Base-by-base conservation (phyloP, 2,888 invertebrate genomes). In the Harmothoe impar region DNA sequence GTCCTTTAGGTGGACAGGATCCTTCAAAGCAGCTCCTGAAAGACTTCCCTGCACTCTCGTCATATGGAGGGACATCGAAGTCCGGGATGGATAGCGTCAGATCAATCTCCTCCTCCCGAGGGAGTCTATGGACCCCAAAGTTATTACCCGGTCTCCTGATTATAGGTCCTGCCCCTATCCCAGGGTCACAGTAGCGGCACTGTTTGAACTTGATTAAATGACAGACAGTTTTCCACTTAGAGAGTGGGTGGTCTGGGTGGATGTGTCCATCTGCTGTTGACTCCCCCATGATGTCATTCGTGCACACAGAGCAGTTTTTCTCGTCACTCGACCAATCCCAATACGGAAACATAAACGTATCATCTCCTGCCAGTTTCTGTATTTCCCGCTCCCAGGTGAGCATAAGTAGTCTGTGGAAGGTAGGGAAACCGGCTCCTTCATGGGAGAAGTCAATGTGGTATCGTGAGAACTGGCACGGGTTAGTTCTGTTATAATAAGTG, bases 341-440 rank as follows among this genome's bases (percentile, higher is more conserved):
- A 86, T 90, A 90, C 0, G 90, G 90, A 31, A 90, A 90, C 68
- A 72, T 86, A 29, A 90, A 90, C 7, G 85, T 85, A 72, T 90
- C 90, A 31, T 90, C 90, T n/a, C 62, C 43, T 0, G 90, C 90
- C 3, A 90, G 72, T 31, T 90, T 90, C 85, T 90, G 90, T 43
- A 90, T 54, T 29, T 85, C 90, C 52, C 86, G 51, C 86, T 90
- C 90, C 90, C 90, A 90, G 25, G 90, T 31, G n/a, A 91, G 86
- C 23, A 91, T 81, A 23, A 90, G 86, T 5, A 85, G 86, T 25
- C 91, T 84, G 84, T 91, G 91, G 90, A 91, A 91, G 33, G 91
- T 86, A n/a, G 90, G 91, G 84, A 91, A 91, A 17, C 68, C 91
- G 17, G 91, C 56, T 15, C 91, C 91, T 25, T 88, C 84, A 51